Base-by-base conservation (phyloP, 2,797 vertebrate species). In the Amniataba percoides region DNA sequence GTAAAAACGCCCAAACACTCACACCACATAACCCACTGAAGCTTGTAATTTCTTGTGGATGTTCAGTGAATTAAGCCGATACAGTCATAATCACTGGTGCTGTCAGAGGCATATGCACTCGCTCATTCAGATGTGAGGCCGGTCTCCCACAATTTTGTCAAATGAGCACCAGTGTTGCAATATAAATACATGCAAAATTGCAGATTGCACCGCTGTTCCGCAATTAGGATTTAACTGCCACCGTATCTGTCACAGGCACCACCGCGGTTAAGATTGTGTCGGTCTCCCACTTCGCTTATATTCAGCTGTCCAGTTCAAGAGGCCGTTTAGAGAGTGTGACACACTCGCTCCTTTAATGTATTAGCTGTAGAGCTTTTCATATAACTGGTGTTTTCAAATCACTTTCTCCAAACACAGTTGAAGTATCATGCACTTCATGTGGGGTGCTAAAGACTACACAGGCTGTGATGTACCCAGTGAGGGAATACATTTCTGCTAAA, bases 1-100 rank as follows among this genome's bases (percentile, higher is more conserved):
- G 87, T 81, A 77, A 73, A 88, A 82, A 73, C n/a, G 10, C 55
- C 45, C 79, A 73, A 82, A 93, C 83, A 78, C 75, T 81, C 74
- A 49, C 58, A 74, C 52, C 77, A 62, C 67, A 80, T 80, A 84
- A 82, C 53, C 49, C 70, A 55, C 58, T 74, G 56, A 75, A 71
- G 84, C 80, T 69, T 56, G 64, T 89, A 55, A 88, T 89, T 85
- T 85, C 62, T 61, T 61, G 61, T 74, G 74, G 43, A 74, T 82
- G 71, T 80, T 84, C 66, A 81, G 57, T 85, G 77, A 85, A 84
- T 81, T 83, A 81, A 79, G 55, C 55, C 34, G 23, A 60, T 43
- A n/a, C 5, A 65, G 52, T 67, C 65, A 77, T 84, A 81, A 83
- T 80, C 71, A 82, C 72, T 77, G 64, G 59, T 74, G 61, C 71